Evolutionary conservation across 30 jellyfish, hydroid and myxozoan genomes (phyloP).

Genomic region (Rhopilema esculentum): DNA sequence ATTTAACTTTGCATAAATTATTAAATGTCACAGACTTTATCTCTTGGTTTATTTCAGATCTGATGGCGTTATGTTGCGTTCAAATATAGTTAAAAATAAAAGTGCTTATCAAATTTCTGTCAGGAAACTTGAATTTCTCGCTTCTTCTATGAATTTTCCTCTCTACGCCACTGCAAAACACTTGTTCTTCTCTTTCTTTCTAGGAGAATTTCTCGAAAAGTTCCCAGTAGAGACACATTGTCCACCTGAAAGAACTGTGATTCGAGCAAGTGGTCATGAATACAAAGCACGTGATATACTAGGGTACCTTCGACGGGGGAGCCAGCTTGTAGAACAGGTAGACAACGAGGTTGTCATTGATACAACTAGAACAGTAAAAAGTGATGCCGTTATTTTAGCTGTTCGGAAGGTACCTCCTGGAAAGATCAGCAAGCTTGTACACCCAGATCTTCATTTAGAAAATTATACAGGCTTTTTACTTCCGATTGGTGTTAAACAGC

Average conservation of each 20-base stretch:
- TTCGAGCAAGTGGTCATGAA: constrained; percentile 61
- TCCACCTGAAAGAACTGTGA: constrained; percentile 83
- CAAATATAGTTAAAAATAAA: too few relatives aligned
- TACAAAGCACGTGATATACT: constrained; percentile 90
- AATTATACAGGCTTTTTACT: constrained; percentile 80
- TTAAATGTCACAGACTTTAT: too few relatives aligned
- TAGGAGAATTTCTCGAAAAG: constrained; percentile 79
- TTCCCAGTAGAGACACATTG: constrained; percentile 84
- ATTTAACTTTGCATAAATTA: too few relatives aligned
- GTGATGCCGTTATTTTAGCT: constrained; percentile 73
- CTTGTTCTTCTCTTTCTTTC: background rate
- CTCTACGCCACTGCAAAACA: background rate
- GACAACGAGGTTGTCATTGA: constrained; percentile 80
- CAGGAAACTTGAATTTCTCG: too few relatives aligned
- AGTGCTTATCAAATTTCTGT: too few relatives aligned
- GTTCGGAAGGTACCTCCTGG: constrained; percentile 99
- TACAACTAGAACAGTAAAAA: constrained; percentile 85
- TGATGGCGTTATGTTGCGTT: too few relatives aligned
- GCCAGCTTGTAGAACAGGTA: constrained; percentile 91
- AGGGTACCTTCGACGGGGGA: constrained; percentile 96
- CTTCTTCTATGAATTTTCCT: background rate
- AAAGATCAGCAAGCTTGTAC: constrained; percentile 92
- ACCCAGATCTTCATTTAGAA: constrained; percentile 90
- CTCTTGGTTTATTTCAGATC: too few relatives aligned
- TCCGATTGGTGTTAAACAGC: constrained; percentile 75